Evolutionary conservation across 2,888 invertebrate genomes (phyloP).

Genomic region (Amitus sp.): DNA sequence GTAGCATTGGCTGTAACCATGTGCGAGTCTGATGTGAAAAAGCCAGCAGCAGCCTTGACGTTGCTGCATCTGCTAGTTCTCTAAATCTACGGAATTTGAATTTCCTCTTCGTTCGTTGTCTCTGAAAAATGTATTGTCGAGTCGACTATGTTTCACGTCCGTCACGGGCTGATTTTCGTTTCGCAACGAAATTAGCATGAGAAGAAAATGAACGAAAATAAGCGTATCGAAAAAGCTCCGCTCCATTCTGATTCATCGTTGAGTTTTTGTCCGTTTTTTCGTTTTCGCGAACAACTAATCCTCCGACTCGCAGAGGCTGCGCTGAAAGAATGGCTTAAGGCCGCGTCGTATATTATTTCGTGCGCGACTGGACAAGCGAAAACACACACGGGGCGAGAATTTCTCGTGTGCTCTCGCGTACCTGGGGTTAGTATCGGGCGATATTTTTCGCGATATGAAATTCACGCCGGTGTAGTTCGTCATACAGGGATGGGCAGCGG

Average conservation of each 20-base stretch:
- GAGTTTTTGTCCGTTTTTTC: slow-evolving; percentile 15
- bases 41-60: slow-evolving; percentile 61
- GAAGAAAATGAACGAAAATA: too few species aligned
- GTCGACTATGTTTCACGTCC: slow-evolving; percentile 5
- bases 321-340: slow-evolving; percentile 37
- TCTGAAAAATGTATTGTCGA: slow-evolving; percentile 25
- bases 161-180: neutral
- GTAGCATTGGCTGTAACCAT: slow-evolving; percentile 58
- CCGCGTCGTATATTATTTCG: slow-evolving; percentile 33
- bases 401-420: slow-evolving; percentile 15
- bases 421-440: slow-evolving; percentile 38
- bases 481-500: slow-evolving; percentile 39
- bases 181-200: slow-evolving; percentile 9
- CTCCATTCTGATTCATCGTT: slow-evolving; percentile 1
- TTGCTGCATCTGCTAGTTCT: slow-evolving; percentile 54
- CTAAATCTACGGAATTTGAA: slow-evolving; percentile 40
- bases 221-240: too few species aligned
- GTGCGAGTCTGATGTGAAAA: slow-evolving; percentile 64
- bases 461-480: slow-evolving; percentile 49
- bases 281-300: slow-evolving; percentile 26
- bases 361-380: slow-evolving; percentile 31
- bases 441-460: slow-evolving; percentile 57
- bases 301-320: slow-evolving; percentile 22
- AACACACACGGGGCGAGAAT: slow-evolving; percentile 15
- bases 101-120: slow-evolving; percentile 23